Evolutionary conservation across 2,113 vertebrate genomes (phyloP).

Genomic region (Equus quagga): DNA sequence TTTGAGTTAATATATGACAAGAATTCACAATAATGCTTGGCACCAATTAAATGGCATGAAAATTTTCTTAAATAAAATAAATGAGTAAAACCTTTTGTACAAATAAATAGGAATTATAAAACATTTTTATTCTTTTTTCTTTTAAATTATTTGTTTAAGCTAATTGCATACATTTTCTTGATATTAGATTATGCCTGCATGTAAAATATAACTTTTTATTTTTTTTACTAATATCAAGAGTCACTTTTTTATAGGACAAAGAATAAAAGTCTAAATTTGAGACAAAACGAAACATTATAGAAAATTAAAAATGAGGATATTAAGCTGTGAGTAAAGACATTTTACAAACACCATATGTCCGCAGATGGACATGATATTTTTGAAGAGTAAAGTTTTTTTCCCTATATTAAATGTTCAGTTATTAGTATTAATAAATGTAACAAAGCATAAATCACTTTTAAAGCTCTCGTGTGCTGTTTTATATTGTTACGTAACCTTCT

Average conservation of each 20-base stretch:
- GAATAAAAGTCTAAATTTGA: background rate
- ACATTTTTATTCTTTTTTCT: background rate
- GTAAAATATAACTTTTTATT: background rate
- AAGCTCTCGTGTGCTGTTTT: slow-evolving; percentile 62
- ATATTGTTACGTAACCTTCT: slow-evolving; percentile 61
- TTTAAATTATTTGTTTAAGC: background rate
- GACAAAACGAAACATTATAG: background rate
- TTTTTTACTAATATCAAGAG: background rate
- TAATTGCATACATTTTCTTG: background rate
- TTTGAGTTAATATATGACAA: background rate
- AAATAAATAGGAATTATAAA: background rate
- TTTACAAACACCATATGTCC: slow-evolving; percentile 60
- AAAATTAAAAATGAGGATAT: slow-evolving; percentile 56
- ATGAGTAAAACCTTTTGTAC: background rate
- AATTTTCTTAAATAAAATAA: slow-evolving; percentile 4
- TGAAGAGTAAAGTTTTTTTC: background rate
- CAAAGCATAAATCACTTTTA: slow-evolving; percentile 69
- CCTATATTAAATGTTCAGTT: slow-evolving; percentile 57
- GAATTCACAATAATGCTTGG: background rate
- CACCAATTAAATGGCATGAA: background rate
- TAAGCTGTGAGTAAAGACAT: background rate
- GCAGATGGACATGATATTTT: slow-evolving; percentile 47
- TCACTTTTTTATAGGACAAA: background rate
- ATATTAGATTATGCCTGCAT: background rate
- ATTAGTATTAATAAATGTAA: slow-evolving; percentile 76